These are phyloP conservation scores for Hydropotes inermis DNA, from an alignment of 2,113 vertebrate genomes.

Conservation along the genomic window DNA sequence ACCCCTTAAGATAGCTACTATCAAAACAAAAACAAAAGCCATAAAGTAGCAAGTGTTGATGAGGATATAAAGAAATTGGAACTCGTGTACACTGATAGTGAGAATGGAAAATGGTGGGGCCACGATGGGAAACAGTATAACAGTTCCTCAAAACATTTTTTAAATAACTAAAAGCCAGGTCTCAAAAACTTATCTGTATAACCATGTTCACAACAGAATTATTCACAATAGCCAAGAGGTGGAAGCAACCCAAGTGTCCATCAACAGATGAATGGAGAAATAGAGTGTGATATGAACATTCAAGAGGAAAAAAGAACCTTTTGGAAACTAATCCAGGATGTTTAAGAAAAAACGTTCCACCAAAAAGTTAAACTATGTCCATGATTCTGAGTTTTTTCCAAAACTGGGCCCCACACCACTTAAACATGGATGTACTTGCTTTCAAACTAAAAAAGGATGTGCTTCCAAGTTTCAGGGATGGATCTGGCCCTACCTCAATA, in stretches of 20 bases:
- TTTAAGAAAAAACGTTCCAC: not conserved
- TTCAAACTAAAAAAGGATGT: not conserved
- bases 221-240: not conserved
- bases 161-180: not conserved
- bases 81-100: not conserved
- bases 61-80: not conserved
- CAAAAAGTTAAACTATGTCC: not conserved
- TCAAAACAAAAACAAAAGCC: not conserved
- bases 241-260: not conserved
- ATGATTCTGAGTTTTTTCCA: not conserved
- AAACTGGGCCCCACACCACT: not conserved
- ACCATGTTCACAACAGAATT: not conserved
- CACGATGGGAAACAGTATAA: not conserved
- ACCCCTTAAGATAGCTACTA: not conserved
- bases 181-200: not conserved
- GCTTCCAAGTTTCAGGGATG: not conserved
- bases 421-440: not conserved
- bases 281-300: not conserved
- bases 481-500: not conserved
- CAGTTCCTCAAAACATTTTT: not conserved
- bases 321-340: not conserved
- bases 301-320: not conserved
- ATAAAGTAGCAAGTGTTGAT: not conserved
- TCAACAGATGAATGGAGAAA: not conserved
- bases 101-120: not conserved